phyloP scores from a whole-genome alignment of 2,797 vertebrate genomes.

The Astyanax mexicanus region DNA sequence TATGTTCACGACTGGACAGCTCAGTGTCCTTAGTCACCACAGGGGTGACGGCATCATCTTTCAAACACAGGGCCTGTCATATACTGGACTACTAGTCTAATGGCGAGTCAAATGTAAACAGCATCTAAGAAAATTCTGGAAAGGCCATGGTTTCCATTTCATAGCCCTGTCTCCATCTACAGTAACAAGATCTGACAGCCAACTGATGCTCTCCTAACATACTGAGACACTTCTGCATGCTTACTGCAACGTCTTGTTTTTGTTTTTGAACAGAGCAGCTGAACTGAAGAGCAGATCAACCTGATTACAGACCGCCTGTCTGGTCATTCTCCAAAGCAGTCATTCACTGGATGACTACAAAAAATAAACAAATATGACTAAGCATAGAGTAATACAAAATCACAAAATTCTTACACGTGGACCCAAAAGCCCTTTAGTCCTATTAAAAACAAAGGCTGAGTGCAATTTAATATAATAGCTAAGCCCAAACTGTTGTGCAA shows the following conservation, averaged over 20 bases:
- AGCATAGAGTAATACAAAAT: not conserved
- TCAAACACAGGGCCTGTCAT: not conserved
- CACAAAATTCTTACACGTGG: not conserved
- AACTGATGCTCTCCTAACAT: conserved; percentile 15
- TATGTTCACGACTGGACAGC: conserved; percentile 2
- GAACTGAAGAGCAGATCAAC: conserved; percentile 23
- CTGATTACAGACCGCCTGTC: conserved; percentile 25
- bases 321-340: not conserved
- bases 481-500: no score
- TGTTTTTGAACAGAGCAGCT: conserved; percentile 3
- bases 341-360: conserved; percentile 3
- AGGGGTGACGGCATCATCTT: not conserved
- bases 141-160: not conserved
- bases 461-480: not conserved
- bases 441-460: not conserved
- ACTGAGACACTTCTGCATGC: conserved; percentile 31
- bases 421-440: not conserved
- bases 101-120: not conserved
- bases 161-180: not conserved
- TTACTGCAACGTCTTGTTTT: conserved; percentile 32
- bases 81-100: not conserved
- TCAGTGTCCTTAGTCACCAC: not conserved
- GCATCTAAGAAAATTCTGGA: not conserved
- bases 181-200: conserved; percentile 30
- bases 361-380: conserved; percentile 15